These are phyloP conservation scores for Echiichthys vipera DNA, from an alignment of 2,797 vertebrate genomes.

Conservation along the genomic window DNA sequence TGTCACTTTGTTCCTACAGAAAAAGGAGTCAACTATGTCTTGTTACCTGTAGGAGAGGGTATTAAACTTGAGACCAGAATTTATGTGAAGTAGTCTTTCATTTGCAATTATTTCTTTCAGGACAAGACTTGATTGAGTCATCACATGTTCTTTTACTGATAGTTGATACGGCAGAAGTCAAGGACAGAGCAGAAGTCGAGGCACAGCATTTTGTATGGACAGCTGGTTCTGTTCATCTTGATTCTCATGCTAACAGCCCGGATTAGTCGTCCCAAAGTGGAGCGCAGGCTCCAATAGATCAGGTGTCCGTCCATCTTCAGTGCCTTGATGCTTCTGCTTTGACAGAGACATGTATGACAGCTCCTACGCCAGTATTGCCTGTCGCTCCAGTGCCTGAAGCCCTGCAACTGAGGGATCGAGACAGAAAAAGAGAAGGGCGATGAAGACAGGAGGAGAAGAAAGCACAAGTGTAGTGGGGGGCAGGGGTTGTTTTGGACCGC, in stretches of 20 bases:
- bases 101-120: not conserved
- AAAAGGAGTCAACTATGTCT: slow-evolving; percentile 31
- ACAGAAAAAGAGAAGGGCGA: slow-evolving; percentile 45
- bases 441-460: slow-evolving; percentile 41
- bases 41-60: not conserved
- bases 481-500: slow-evolving; percentile 51
- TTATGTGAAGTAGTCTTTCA: not conserved
- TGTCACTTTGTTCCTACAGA: slow-evolving; percentile 21
- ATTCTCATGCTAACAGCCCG: slow-evolving; percentile 44
- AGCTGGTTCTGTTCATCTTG: slow-evolving; percentile 56
- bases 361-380: slow-evolving; percentile 26
- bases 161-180: slow-evolving; percentile 5
- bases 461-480: slow-evolving; percentile 12
- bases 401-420: slow-evolving; percentile 3
- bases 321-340: slow-evolving; percentile 49
- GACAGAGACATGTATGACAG: slow-evolving; percentile 60
- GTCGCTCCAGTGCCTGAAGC: slow-evolving; percentile 18
- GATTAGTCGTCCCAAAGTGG: slow-evolving; percentile 39
- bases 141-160: not conserved
- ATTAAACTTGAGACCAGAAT: not conserved
- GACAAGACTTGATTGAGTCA: not conserved
- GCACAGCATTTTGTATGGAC: slow-evolving; percentile 24
- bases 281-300: slow-evolving; percentile 47
- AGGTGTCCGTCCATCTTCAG: slow-evolving; percentile 56
- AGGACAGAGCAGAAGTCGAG: slow-evolving; percentile 9